phyloP scores from a whole-genome alignment of 2,797 vertebrate genomes.

The Parauchenoglanis punctatus region DNA sequence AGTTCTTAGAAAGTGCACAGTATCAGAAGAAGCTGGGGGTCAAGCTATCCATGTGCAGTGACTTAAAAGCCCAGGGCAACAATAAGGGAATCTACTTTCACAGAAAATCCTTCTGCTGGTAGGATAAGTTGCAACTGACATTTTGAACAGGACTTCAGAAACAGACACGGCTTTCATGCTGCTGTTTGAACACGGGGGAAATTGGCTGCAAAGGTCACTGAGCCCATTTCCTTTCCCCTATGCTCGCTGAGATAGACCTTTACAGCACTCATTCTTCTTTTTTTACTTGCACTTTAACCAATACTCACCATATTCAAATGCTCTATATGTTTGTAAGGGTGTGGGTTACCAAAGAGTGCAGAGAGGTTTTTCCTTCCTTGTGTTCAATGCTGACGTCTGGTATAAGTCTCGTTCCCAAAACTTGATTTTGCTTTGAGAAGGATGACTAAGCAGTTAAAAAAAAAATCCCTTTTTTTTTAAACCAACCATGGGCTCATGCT shows the following conservation, averaged over 20 bases:
- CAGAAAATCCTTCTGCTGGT: conserved; percentile 74
- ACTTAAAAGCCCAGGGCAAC: conserved; percentile 63
- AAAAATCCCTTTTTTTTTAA: not conserved
- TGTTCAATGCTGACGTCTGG: conserved; percentile 25
- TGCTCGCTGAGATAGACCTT: conserved; percentile 72
- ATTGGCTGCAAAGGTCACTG: conserved; percentile 83
- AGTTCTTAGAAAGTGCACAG: conserved; percentile 33
- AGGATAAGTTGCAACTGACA: conserved; percentile 87
- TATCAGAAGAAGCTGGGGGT: conserved; percentile 54
- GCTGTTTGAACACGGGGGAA: conserved; percentile 83
- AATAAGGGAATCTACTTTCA: conserved; percentile 76
- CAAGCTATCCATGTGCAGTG: conserved; percentile 70
- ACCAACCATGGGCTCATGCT: not conserved
- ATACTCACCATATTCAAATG: conserved; percentile 69
- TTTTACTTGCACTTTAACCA: conserved; percentile 67
- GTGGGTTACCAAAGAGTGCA: conserved; percentile 51
- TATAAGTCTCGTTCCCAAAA: conserved; percentile 30
- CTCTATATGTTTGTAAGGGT: conserved; percentile 60
- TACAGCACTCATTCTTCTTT: conserved; percentile 55
- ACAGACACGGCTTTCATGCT: conserved; percentile 84
- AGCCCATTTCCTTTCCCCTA: conserved; percentile 78
- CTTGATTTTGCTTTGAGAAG: conserved; percentile 25
- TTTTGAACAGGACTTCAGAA: conserved; percentile 81
- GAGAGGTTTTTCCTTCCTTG: conserved; percentile 50
- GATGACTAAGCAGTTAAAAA: conserved; percentile 38